These are phyloP conservation scores for Periplaneta americana DNA, from an alignment of 1,140 invertebrate species.

Conservation along the genomic window DNA sequence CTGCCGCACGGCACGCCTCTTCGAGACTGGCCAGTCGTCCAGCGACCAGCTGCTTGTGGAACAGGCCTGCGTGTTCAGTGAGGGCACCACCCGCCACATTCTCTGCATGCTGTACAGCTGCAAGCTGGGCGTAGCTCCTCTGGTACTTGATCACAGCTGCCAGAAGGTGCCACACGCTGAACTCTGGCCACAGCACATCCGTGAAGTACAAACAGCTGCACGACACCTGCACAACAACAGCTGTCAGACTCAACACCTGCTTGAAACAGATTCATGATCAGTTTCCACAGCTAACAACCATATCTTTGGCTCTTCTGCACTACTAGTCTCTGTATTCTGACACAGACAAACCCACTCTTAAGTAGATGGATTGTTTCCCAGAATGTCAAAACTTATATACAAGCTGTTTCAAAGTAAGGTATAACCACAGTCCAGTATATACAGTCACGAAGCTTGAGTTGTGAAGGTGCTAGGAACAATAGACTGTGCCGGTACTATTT, in stretches of 20 bases:
- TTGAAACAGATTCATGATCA: too few relatives aligned
- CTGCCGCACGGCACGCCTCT: background rate
- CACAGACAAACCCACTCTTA: background rate
- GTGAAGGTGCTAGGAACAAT: too few relatives aligned
- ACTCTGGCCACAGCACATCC: slow-evolving; percentile 89
- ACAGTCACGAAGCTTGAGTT: too few relatives aligned
- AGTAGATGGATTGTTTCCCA: background rate
- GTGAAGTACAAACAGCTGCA: slow-evolving; percentile 71
- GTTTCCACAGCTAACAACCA: background rate
- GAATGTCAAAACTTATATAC: background rate
- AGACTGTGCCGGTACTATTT: too few relatives aligned
- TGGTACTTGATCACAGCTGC: slow-evolving; percentile 83
- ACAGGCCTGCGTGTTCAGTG: background rate
- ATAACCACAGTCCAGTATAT: too few relatives aligned
- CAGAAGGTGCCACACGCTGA: slow-evolving; percentile 85
- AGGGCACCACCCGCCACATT: background rate
- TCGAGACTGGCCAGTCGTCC: background rate
- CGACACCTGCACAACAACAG: slow-evolving; percentile 50
- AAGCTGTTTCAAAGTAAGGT: too few relatives aligned
- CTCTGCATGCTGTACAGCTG: background rate
- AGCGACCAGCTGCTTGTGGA: background rate
- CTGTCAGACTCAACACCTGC: too few relatives aligned
- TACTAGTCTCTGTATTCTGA: background rate
- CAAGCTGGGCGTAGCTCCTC: slow-evolving; percentile 28
- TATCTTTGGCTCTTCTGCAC: background rate